Evolutionary conservation across 2,113 vertebrate genomes (phyloP), one percentile per base, ranked within the genome.

Genomic region (human (Homo sapiens)): DNA sequence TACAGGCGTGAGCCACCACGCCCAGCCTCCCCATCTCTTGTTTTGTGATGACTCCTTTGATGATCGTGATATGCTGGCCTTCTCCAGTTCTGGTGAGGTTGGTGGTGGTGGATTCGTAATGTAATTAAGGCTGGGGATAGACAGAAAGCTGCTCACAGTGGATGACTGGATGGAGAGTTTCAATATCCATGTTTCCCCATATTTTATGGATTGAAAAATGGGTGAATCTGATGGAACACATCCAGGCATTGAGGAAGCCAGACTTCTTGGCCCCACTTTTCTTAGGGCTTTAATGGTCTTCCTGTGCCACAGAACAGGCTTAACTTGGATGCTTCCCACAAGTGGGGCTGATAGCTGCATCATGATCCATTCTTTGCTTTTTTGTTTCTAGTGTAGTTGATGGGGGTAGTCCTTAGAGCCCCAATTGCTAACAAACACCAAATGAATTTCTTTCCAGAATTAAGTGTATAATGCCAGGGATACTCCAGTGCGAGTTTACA

Each of bases 381-480:
- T 95, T 78, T 78, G 68, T 89, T 94, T 90, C 91, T 81, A 30
- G 11, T 92, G 3, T 80, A 40, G 61, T 32, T 93, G 43, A 43
- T 72, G 40, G 35, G 59, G 40, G 25, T 86, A 30, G 57, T 86
- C 55, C 93, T 88, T 79, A 27, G 45, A 75, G 48, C 22, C 57
- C 27, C 55, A 66, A 17, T 93, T 93, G 76, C 61, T 50, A 76
- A 32, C 52, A 89, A 83, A 82, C 57, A 82, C 30, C 45, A 91
- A 40, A 82, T 35, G 52, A 92, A 40, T 81, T 75, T 96, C 35
- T 94, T 94, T 91, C 76, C 48, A 57, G 75, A 87, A 45, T 81
- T 88, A 57, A 93, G 20, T 86, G 38, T 48, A 14, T 93, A 85
- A 52, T 81, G 22, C 68, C 18, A 27, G 38, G 59, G 25, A 68